A percentile compares a stretch with the other conserved stretches of the same genome.
phyloP scores from a whole-genome alignment of 1,140 invertebrate species.

The Spodoptera frugiperda region DNA sequence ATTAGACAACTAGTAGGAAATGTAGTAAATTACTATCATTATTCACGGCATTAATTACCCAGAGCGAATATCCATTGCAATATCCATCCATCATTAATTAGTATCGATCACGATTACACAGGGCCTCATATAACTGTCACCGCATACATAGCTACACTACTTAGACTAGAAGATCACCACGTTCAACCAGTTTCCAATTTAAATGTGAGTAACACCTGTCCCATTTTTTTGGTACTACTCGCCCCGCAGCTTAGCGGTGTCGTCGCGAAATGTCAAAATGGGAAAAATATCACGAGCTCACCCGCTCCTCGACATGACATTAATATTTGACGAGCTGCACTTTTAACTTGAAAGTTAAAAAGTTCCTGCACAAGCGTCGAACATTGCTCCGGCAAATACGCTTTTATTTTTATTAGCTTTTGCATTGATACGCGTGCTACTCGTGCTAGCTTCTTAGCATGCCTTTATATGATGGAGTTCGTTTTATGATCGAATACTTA shows the following conservation, averaged over 20 bases:
- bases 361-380: slow-evolving; percentile 24
- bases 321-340: slow-evolving; percentile 35
- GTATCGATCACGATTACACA: slow-evolving; percentile 33
- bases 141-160: neutral
- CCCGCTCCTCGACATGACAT: slow-evolving; percentile 34
- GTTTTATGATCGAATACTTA: slow-evolving; percentile 53
- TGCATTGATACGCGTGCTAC: slow-evolving; percentile 37
- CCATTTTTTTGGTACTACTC: slow-evolving; percentile 10
- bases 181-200: slow-evolving; percentile 20
- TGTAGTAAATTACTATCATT: slow-evolving; percentile 24
- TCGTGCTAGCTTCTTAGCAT: slow-evolving; percentile 28
- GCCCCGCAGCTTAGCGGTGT: slow-evolving; percentile 14
- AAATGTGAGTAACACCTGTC: slow-evolving; percentile 22
- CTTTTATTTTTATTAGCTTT: slow-evolving; percentile 31
- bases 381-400: slow-evolving; percentile 24
- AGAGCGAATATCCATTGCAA: slow-evolving; percentile 27
- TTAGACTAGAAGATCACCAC: neutral
- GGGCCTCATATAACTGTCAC: slow-evolving; percentile 6
- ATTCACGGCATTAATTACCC: slow-evolving; percentile 31
- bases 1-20: neutral
- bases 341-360: slow-evolving; percentile 21
- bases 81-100: slow-evolving; percentile 38
- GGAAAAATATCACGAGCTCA: slow-evolving; percentile 9
- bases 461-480: slow-evolving; percentile 48
- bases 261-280: slow-evolving; percentile 31